phyloP scores from a whole-genome alignment of 2,888 invertebrate genomes.

The Zaprionus bogoriensis region DNA sequence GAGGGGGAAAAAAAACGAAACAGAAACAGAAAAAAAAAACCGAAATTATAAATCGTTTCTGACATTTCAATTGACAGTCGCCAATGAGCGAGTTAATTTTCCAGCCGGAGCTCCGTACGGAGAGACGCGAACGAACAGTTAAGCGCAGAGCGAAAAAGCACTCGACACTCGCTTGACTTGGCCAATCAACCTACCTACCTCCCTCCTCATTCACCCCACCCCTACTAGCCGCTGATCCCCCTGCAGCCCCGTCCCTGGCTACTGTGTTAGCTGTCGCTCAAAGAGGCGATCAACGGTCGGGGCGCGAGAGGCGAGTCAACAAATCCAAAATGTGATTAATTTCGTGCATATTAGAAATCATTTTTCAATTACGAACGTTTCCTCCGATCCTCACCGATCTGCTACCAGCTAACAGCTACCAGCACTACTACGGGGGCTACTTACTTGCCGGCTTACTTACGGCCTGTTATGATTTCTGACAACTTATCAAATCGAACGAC shows the following conservation, averaged over 20 bases:
- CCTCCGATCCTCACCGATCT: too few relatives aligned
- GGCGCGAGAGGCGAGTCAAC: constrained; percentile 26
- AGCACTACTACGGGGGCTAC: constrained; percentile 42
- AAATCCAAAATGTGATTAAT: constrained; percentile 78
- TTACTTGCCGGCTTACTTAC: constrained; percentile 62
- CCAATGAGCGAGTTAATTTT: constrained; percentile 80
- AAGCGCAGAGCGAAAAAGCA: constrained; percentile 45
- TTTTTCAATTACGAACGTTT: constrained; percentile 74
- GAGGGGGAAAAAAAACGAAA: constrained; percentile 16
- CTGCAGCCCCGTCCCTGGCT: constrained; percentile 39
- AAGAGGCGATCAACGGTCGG: constrained; percentile 62
- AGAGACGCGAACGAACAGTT: constrained; percentile 36
- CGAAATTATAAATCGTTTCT: constrained; percentile 79
- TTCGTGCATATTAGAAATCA: constrained; percentile 78
- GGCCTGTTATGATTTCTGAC: constrained; percentile 68
- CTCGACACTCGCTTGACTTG: constrained; percentile 35
- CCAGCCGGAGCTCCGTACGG: constrained; percentile 33
- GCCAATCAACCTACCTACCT: not conserved
- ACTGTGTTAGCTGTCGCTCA: constrained; percentile 74
- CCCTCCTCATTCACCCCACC: not conserved
- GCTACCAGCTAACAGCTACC: too few relatives aligned
- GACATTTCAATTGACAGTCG: constrained; percentile 80
- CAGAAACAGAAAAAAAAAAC: constrained; percentile 43
- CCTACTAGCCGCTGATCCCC: not conserved
- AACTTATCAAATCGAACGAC: constrained; percentile 75